These are phyloP conservation scores for Charina bottae DNA, from an alignment of 2,113 vertebrate genomes.

Conservation along the genomic window DNA sequence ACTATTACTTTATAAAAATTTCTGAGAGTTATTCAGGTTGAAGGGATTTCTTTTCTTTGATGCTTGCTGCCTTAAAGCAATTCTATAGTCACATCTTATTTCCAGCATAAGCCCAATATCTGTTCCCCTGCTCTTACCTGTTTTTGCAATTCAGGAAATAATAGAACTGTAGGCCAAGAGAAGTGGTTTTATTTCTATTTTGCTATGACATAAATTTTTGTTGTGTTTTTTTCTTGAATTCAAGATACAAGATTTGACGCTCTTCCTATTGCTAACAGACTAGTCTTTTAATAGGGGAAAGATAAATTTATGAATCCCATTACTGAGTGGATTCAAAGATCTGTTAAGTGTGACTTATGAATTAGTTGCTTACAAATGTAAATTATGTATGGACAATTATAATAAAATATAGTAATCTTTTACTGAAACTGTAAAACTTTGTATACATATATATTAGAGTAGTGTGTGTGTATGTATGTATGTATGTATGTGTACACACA, in stretches of 20 bases:
- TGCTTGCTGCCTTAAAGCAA: conserved; percentile 6
- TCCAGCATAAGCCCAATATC: background rate
- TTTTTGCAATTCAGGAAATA: background rate
- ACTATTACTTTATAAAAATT: background rate
- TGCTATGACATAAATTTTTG: background rate
- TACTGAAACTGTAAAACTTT: background rate
- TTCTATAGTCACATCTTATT: background rate
- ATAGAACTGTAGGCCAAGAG: background rate
- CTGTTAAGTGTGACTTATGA: background rate
- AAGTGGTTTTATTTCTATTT: background rate
- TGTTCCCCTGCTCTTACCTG: background rate
- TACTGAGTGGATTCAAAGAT: background rate
- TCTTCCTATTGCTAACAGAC: background rate
- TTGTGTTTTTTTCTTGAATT: background rate
- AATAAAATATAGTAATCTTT: background rate
- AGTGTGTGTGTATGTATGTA: too few species aligned
- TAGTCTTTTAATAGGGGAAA: background rate
- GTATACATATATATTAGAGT: background rate
- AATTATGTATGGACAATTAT: background rate
- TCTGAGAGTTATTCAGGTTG: background rate
- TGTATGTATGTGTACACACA: too few species aligned
- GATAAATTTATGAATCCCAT: background rate
- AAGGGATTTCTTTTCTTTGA: background rate
- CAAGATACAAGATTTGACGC: background rate
- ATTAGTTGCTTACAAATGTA: background rate